Evolutionary conservation across 2,113 vertebrate species (phyloP).

Genomic region (Onychostruthus taczanowskii): DNA sequence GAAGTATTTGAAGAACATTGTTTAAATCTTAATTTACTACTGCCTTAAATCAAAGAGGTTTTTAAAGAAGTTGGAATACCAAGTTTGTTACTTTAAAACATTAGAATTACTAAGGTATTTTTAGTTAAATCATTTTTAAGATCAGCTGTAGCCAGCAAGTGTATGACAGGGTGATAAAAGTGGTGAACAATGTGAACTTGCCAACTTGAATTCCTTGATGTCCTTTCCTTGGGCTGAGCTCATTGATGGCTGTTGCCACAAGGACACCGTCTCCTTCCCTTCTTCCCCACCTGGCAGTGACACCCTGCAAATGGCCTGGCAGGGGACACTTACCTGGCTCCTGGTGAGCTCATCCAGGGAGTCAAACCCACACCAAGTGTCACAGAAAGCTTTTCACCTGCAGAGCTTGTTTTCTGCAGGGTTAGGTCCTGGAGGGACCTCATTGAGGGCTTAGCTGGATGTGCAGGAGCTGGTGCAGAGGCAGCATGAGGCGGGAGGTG

Average conservation of each 20-base stretch:
- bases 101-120: neutral
- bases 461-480: neutral
- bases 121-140: neutral
- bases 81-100: neutral
- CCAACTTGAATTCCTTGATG: neutral
- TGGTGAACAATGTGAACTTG: neutral
- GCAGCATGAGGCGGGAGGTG: fast-evolving
- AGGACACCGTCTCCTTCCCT: neutral
- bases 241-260: neutral
- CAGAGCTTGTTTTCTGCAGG: neutral
- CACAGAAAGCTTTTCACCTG: neutral
- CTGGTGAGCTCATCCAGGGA: neutral
- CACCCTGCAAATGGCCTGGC: neutral
- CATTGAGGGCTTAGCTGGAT: fast-evolving
- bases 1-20: neutral
- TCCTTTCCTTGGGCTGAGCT: neutral
- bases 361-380: neutral
- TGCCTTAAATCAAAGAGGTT: neutral
- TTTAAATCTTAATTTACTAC: neutral
- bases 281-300: neutral
- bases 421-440: neutral
- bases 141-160: neutral
- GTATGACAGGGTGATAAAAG: neutral
- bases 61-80: neutral
- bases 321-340: neutral